Evolutionary conservation across 2,113 vertebrate species (phyloP).

Genomic region (Calyptommatus sinebrachiatus): DNA sequence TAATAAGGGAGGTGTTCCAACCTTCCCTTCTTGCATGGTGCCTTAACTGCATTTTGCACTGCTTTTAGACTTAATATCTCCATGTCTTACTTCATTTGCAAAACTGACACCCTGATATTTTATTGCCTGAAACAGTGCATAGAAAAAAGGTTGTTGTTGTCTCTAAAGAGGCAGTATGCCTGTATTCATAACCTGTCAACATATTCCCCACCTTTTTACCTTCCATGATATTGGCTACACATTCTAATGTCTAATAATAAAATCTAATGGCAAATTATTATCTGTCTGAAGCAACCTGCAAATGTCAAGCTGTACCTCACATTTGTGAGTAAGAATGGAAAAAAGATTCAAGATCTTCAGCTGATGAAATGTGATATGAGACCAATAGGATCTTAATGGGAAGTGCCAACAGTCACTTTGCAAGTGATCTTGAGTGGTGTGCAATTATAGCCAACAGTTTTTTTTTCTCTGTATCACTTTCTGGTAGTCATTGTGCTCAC

Average conservation of each 20-base stretch:
- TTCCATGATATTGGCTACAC: constrained; percentile 34
- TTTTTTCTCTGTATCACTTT: constrained; percentile 27
- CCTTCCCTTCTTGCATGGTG: not conserved
- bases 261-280: not conserved
- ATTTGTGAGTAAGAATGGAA: constrained; percentile 10
- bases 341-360: constrained; percentile 16
- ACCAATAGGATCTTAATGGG: constrained; percentile 1
- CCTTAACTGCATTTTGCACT: not conserved
- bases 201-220: not conserved
- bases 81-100: not conserved
- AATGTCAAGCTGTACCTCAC: constrained; percentile 38
- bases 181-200: constrained; percentile 35
- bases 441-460: constrained; percentile 25
- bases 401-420: constrained; percentile 24
- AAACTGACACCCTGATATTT: not conserved
- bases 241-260: constrained; percentile 27
- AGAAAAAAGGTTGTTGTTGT: constrained; percentile 8
- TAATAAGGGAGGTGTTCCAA: too few species aligned
- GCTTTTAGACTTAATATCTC: not conserved
- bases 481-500: constrained; percentile 7
- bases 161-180: constrained; percentile 19
- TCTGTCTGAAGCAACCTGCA: constrained; percentile 25
- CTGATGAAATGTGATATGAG: constrained; percentile 21
- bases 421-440: constrained; percentile 9
- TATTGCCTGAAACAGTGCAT: not conserved